These are phyloP conservation scores for Chionodraco myersi DNA, from an alignment of 2,113 vertebrate genomes.

Conservation along the genomic window DNA sequence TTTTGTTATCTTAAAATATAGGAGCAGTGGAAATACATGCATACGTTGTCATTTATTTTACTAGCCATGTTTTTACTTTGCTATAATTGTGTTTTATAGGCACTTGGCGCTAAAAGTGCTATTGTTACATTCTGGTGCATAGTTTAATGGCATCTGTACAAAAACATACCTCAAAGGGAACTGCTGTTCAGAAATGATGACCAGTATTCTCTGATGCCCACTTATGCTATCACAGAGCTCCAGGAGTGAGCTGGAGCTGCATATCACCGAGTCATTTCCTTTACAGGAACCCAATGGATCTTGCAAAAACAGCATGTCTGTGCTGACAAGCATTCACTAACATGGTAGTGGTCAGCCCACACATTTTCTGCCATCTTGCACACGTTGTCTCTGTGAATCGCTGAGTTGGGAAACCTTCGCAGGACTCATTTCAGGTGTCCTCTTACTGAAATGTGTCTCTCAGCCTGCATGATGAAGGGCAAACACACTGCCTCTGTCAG, in stretches of 20 bases:
- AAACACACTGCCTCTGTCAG: slow-evolving; percentile 24
- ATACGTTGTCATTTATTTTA: background rate
- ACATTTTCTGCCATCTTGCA: slow-evolving; percentile 56
- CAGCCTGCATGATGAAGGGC: background rate
- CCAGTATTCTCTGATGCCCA: slow-evolving; percentile 50
- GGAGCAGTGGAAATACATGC: background rate
- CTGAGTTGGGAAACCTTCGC: slow-evolving; percentile 29
- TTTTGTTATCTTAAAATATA: background rate
- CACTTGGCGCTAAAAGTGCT: slow-evolving; percentile 20
- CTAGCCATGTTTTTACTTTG: slow-evolving; percentile 14
- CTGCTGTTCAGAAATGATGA: slow-evolving; percentile 57
- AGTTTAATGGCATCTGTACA: slow-evolving; percentile 40
- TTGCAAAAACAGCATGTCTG: slow-evolving; percentile 71
- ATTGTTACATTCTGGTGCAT: slow-evolving; percentile 28
- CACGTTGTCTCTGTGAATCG: slow-evolving; percentile 33
- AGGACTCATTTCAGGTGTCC: slow-evolving; percentile 1
- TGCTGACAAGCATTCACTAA: slow-evolving; percentile 69
- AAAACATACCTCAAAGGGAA: slow-evolving; percentile 44
- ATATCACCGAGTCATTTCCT: slow-evolving; percentile 83
- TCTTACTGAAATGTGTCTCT: slow-evolving; percentile 12
- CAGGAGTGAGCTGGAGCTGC: slow-evolving; percentile 67
- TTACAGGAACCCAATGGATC: slow-evolving; percentile 78
- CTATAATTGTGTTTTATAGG: background rate
- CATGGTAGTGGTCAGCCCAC: slow-evolving; percentile 45
- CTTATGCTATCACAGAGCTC: slow-evolving; percentile 67